Evolutionary conservation across 2,113 vertebrate genomes (phyloP), one percentile per base, ranked within the genome.

Genomic region (Platysteira castanea): DNA sequence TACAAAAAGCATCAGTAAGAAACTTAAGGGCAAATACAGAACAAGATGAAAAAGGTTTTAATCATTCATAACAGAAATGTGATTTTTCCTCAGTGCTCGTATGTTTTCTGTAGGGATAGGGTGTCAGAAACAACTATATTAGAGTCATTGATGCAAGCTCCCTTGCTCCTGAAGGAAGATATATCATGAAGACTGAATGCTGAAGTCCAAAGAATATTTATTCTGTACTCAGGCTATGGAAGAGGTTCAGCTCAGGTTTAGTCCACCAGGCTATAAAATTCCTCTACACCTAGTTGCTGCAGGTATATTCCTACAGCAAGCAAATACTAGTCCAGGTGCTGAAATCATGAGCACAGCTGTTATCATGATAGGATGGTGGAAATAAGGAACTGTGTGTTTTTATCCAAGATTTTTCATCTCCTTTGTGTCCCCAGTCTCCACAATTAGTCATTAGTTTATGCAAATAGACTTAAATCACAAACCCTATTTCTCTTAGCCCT

Each of bases 271-370:
- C 12, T 73, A 24, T 71, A 79, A 67, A 86, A 84, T 69, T 50
- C 1, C 50, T 76, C 33, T 54, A 28, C 3, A 30, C 2, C 3
- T 76, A 63, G 20, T 50, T 86, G 9, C 35, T 76, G 23, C 31
- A 53, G 21, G 17, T 39, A 10, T 46, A 26, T 67, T 65, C 82
- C 24, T 31, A 44, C 6, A 27, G 17, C 19, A 53, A 82, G 31
- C 8, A 78, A 82, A 57, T 84, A 17, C 9, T 33, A 42, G 9
- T 37, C 27, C 31, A 4, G 2, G 7, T 6, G 10, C 13, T 71
- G 57, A 82, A 70, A 70, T 11, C 7, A 22, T 17, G 23, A 57
- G 2, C 60, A 57, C 2, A 3, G 0, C 0, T 33, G 9, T 77
- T 59, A 46, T 19, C 6, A 28, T 24, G 10, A 44, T 49, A 28